phyloP scores from a whole-genome alignment of 2,113 vertebrate species.

The Cnemophilus loriae region DNA sequence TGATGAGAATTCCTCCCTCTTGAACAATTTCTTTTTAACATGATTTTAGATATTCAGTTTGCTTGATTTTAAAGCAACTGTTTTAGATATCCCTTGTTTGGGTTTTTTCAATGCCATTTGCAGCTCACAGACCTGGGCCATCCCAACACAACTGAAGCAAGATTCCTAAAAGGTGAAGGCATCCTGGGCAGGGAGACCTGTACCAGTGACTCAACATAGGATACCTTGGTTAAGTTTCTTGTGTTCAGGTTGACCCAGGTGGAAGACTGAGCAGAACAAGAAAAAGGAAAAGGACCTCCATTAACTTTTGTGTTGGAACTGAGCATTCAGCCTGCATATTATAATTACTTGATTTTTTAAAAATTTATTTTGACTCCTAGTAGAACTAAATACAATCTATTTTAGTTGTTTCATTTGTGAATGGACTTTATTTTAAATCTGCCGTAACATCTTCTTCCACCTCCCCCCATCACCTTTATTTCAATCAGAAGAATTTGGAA shows the following conservation, averaged over 20 bases:
- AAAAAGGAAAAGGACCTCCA: background rate
- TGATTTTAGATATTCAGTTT: background rate
- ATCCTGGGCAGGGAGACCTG: background rate
- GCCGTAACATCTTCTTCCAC: background rate
- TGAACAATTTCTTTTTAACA: background rate
- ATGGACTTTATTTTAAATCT: background rate
- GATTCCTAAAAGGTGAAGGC: background rate
- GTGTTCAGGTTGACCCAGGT: background rate
- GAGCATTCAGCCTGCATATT: background rate
- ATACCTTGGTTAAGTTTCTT: background rate
- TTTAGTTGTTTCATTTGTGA: background rate
- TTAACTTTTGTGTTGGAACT: background rate
- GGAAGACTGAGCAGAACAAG: background rate
- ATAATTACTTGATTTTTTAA: background rate
- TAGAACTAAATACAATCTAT: background rate
- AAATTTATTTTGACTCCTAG: rapidly evolving
- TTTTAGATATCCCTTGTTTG: background rate
- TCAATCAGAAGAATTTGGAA: background rate
- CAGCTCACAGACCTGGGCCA: background rate
- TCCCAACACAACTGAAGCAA: background rate
- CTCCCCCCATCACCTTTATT: background rate
- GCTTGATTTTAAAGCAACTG: background rate
- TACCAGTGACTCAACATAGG: background rate
- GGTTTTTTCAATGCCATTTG: background rate
- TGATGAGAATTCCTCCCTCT: background rate